Conservation (phyloP, 1,140 invertebrate genomes). For the Archegozetes longisetosus region DNA sequence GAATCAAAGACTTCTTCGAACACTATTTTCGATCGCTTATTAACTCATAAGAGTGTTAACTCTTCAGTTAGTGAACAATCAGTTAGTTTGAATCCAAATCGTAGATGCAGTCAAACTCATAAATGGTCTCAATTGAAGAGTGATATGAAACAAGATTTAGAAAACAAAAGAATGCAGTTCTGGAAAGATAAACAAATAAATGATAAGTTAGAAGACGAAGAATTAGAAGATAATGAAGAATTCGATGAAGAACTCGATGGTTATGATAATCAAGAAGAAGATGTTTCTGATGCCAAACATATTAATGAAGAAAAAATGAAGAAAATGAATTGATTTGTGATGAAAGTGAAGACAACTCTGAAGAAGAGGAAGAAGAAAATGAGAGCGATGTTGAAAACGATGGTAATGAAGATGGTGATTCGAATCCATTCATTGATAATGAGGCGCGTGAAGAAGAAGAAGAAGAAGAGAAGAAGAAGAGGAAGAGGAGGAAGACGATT, state of each 20-base stretch:
- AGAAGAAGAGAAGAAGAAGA: not conserved
- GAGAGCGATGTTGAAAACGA: not conserved
- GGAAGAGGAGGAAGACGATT: not conserved
- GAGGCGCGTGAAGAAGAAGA: not conserved
- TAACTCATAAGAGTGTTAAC: not conserved
- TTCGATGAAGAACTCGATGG: not conserved
- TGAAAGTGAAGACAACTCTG: not conserved
- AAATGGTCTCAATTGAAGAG: not conserved
- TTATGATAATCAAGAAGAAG: not conserved
- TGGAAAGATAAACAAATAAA: not conserved
- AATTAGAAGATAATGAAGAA: not conserved
- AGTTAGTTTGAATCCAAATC: not conserved
- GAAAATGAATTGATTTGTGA: not conserved
- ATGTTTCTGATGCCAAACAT: not conserved
- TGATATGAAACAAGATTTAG: not conserved
- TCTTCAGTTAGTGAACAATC: no score
- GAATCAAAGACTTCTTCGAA: not conserved
- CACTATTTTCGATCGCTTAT: not conserved
- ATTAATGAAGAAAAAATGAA: not conserved
- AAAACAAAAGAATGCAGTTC: not conserved
- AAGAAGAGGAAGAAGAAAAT: not conserved
- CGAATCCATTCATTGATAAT: not conserved
- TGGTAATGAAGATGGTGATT: not conserved
- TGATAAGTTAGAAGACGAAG: not conserved
- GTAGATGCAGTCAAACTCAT: not conserved